phyloP scores from a whole-genome alignment of 2,888 invertebrate species.

The Altica lythri region DNA sequence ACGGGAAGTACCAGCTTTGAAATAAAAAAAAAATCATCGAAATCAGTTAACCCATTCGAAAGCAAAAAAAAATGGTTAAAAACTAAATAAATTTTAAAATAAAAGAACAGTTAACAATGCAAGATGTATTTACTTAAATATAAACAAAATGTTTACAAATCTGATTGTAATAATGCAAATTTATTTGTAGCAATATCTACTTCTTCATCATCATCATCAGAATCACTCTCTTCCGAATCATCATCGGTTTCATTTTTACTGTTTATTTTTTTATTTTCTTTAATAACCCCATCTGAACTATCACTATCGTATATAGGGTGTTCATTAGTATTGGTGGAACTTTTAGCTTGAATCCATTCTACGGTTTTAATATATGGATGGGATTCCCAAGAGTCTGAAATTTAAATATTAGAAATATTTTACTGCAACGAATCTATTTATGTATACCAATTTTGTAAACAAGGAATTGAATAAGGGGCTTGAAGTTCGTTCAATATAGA shows the following conservation, averaged over 20 bases:
- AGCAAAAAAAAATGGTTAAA: too few species aligned
- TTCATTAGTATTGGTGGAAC: not conserved
- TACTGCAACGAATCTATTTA: not conserved
- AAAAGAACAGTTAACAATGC: too few species aligned
- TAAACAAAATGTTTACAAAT: too few species aligned
- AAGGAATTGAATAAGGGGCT: not conserved
- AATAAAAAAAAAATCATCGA: too few species aligned
- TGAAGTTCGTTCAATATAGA: too few species aligned
- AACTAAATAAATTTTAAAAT: too few species aligned
- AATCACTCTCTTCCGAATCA: conserved; percentile 31
- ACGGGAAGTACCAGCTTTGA: too few species aligned
- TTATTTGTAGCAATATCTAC: conserved; percentile 35
- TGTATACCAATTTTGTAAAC: not conserved
- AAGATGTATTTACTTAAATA: too few species aligned
- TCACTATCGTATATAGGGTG: conserved; percentile 22
- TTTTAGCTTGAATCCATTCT: conserved; percentile 70
- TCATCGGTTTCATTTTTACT: conserved; percentile 22
- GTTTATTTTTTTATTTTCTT: conserved; percentile 10
- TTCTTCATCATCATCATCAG: conserved; percentile 31
- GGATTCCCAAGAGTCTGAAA: conserved; percentile 64
- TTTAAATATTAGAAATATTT: not conserved
- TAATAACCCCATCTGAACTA: conserved; percentile 31
- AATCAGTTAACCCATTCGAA: too few species aligned
- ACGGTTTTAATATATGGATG: conserved; percentile 69
- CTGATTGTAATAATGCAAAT: conserved; percentile 40